These are phyloP conservation scores for Goniozus legneri DNA, from an alignment of 1,140 invertebrate species.

Conservation along the genomic window DNA sequence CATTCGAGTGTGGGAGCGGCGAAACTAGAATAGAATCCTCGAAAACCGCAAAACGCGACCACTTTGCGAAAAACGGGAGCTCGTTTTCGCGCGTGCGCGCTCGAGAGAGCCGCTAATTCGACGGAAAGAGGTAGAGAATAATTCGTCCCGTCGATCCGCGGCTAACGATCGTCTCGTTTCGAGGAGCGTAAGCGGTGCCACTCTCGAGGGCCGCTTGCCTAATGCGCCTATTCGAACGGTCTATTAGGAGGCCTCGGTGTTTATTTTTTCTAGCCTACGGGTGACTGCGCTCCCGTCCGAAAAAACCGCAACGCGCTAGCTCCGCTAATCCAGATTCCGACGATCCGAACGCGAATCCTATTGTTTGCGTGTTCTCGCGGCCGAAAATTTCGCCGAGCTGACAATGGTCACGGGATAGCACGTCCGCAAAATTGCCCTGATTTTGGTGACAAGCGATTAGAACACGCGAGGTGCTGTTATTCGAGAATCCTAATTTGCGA, in stretches of 20 bases:
- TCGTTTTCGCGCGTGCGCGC: too few species aligned
- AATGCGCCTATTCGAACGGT: slow-evolving; percentile 5
- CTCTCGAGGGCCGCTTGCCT: slow-evolving; percentile 12
- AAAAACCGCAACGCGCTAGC: slow-evolving; percentile 10
- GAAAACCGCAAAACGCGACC: too few species aligned
- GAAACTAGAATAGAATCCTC: too few species aligned
- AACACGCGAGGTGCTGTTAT: slow-evolving; percentile 6
- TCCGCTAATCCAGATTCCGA: slow-evolving; percentile 10
- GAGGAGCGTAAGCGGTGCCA: too few species aligned
- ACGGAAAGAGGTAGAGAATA: too few species aligned
- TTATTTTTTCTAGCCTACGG: slow-evolving; percentile 2
- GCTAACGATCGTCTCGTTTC: too few species aligned
- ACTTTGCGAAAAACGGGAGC: too few species aligned
- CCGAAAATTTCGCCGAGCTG: not conserved
- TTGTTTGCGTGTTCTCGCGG: not conserved
- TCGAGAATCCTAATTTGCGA: not conserved
- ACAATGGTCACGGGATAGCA: slow-evolving; percentile 1
- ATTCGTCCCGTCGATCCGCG: too few species aligned
- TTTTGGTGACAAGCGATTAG: slow-evolving; percentile 17
- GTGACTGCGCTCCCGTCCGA: not conserved
- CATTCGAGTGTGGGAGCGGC: too few species aligned
- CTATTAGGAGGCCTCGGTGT: too few species aligned
- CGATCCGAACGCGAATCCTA: slow-evolving; percentile 7
- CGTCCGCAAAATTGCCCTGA: not conserved
- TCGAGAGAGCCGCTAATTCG: too few species aligned